phyloP scores from a whole-genome alignment of 2,888 invertebrate genomes.

The Priocnemis perturbator region DNA sequence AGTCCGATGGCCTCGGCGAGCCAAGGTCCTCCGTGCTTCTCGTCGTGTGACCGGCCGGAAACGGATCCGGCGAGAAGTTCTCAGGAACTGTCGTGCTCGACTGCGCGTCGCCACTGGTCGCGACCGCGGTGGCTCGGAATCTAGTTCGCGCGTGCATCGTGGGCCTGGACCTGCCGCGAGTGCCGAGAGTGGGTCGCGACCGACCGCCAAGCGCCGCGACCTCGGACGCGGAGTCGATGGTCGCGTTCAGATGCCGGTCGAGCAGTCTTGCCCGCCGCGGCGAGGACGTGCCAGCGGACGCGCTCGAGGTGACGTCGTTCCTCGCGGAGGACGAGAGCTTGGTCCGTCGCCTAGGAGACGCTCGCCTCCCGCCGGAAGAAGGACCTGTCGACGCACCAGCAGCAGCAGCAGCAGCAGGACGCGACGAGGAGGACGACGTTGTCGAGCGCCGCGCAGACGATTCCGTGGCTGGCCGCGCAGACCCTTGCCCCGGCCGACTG shows the following conservation, averaged over 20 bases:
- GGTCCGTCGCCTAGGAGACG: constrained; percentile 76
- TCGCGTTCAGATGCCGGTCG: constrained; percentile 24
- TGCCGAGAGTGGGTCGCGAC: no score
- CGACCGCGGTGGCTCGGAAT: constrained; percentile 3
- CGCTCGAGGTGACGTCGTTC: neutral
- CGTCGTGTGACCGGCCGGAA: no score
- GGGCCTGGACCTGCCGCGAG: neutral
- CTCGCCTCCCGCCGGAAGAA: constrained; percentile 72
- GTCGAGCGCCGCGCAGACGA: constrained; percentile 38
- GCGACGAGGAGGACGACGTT: constrained; percentile 56
- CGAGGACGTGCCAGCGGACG: neutral
- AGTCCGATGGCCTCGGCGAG: constrained; percentile 3
- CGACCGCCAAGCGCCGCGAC: no score
- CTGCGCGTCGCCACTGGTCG: no score
- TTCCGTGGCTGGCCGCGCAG: neutral
- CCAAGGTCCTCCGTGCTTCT: neutral
- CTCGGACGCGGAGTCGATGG: no score
- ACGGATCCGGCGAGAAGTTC: constrained; percentile 14
- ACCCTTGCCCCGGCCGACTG: neutral
- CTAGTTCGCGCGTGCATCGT: neutral
- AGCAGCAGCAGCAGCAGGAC: constrained; percentile 59
- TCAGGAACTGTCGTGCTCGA: constrained; percentile 44
- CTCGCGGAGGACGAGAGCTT: constrained; percentile 51
- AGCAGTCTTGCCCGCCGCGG: neutral
- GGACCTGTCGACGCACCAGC: constrained; percentile 4